Percentiles rank a stretch among this genome's conserved stretches.
Conservation (phyloP, 64 coral and sea anemone species). For the Actinia tenebrosa region DNA sequence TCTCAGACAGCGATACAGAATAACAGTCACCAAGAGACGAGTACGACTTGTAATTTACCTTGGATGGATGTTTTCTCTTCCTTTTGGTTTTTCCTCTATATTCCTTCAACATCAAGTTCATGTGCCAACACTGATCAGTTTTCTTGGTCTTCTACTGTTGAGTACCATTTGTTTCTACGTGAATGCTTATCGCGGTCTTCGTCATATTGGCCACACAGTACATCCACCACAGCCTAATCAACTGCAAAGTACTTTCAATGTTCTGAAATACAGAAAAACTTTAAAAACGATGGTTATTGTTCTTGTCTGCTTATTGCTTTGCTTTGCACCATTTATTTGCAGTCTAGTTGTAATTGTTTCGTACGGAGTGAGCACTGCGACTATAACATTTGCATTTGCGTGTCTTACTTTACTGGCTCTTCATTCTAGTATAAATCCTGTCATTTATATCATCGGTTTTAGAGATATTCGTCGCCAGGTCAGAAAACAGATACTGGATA, state of each 20-base stretch:
- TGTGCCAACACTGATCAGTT: neutral
- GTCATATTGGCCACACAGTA: neutral
- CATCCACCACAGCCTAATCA: neutral
- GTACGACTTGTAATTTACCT: neutral
- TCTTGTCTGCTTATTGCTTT: neutral
- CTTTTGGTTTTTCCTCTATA: neutral
- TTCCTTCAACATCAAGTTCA: neutral
- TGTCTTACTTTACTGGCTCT: neutral
- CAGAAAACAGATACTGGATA: neutral
- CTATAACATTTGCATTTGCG: neutral
- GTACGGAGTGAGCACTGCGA: neutral
- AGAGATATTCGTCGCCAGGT: neutral
- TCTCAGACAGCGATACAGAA: neutral
- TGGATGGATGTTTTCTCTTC: neutral
- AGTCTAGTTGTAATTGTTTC: neutral
- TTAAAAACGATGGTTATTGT: neutral
- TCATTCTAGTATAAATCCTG: neutral
- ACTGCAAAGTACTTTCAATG: neutral
- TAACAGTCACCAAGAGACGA: neutral
- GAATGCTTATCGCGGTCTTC: neutral
- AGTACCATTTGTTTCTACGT: neutral
- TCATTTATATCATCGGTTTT: neutral
- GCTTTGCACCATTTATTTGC: neutral
- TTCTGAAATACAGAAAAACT: conserved; percentile 14
- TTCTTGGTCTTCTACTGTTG: neutral